A percentile compares a stretch with the other conserved stretches of the same genome.
Conservation (phyloP, 2,888 invertebrate genomes). For the Perizoma flavofasciatum region DNA sequence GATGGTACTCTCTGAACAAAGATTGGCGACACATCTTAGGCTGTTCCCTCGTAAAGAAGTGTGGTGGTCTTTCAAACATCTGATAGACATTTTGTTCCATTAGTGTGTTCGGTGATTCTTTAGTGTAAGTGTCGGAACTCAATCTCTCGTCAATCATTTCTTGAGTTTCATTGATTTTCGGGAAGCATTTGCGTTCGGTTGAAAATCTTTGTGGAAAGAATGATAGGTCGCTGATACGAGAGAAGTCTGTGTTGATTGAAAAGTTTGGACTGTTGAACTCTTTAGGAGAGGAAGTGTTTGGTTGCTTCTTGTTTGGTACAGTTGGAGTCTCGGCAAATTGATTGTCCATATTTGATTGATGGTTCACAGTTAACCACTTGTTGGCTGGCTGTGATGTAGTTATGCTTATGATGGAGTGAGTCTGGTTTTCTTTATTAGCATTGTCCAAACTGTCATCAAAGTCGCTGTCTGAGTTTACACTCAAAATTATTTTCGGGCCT, state of each 20-base stretch:
- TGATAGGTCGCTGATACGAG: conserved; percentile 75
- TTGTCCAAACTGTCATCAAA: conserved; percentile 67
- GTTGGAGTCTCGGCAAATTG: conserved; percentile 54
- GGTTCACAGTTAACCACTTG: conserved; percentile 60
- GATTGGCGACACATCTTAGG: conserved; percentile 69
- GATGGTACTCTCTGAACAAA: conserved; percentile 66
- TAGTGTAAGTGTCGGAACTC: conserved; percentile 80
- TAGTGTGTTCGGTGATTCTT: conserved; percentile 75
- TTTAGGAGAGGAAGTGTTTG: conserved; percentile 77
- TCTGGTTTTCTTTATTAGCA: conserved; percentile 65
- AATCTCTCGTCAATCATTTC: conserved; percentile 66
- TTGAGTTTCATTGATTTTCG: conserved; percentile 64
- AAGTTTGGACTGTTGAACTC: conserved; percentile 76
- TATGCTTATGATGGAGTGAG: conserved; percentile 65
- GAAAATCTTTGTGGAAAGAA: conserved; percentile 75
- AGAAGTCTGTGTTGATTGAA: conserved; percentile 76
- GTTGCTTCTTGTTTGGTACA: conserved; percentile 65
- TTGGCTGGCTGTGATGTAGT: conserved; percentile 61
- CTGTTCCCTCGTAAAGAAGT: conserved; percentile 55
- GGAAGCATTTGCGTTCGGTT: conserved; percentile 70
- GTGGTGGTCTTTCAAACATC: conserved; percentile 56
- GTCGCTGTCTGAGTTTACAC: conserved; percentile 69
- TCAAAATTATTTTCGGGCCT: conserved; percentile 68
- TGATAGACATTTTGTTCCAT: conserved; percentile 53
- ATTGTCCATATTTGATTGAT: conserved; percentile 46